Evolutionary conservation across 1,140 invertebrate species (phyloP), one percentile per base, ranked within the genome.

Genomic region (Linepithema humile): DNA sequence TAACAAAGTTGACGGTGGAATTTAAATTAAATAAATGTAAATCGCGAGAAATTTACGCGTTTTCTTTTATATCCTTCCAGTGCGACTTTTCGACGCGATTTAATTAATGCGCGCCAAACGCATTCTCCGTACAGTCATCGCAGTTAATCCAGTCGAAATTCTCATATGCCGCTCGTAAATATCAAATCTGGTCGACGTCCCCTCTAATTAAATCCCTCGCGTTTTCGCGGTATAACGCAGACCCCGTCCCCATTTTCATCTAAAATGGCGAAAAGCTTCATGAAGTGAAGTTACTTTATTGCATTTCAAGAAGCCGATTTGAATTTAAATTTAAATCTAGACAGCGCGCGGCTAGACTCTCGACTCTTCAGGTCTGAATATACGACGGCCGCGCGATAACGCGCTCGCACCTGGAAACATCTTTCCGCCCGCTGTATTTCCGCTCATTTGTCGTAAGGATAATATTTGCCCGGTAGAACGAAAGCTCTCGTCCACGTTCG

Each of bases 321-420:
- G 64, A 80, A 80, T 80, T 80, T 80, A 80, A 80, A 80, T 80
- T 69, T 80, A 80, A 80, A 80, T 80, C 75, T 57, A 55, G 75
- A 72, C 17, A 38, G 32, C 74, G 23, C 62, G 20, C 45, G 60
- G 26, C 29, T 48, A 50, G 29, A 65, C 17, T 53, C 70, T 12
- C 64, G 32, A 38, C 23, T 55, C n/a, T 32, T 50, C 23, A 35
- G 12, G n/a, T 45, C 48, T 57, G 75, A 80, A 80, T 70, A 70
- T 70, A 80, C 48, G 35, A 5, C 64, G 35, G 70, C 64, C 35
- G 75, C 26, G 48, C 10, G 45, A 70, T 80, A 80, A 80, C 45
- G 59, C 59, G 48, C n/a, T 43, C 48, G 32, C 48, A 62, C 23
- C n/a, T 75, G 35, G 15, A n/a, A 32, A n/a, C 23, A 80, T 70